phyloP scores from a whole-genome alignment of 2,797 vertebrate genomes.

The Otus scops region DNA sequence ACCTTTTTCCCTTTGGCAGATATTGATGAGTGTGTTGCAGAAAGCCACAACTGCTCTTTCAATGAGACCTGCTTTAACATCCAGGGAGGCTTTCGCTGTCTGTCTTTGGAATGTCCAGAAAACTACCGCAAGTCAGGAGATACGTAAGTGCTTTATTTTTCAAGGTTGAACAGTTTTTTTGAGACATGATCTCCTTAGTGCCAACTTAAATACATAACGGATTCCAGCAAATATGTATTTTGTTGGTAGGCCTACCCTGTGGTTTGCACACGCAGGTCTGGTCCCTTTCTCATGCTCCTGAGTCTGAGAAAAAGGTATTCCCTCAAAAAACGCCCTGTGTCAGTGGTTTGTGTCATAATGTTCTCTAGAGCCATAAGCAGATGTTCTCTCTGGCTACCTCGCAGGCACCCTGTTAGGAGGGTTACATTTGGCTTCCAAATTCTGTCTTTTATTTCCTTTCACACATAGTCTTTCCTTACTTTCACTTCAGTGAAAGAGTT shows the following conservation, averaged over 20 bases:
- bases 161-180: neutral
- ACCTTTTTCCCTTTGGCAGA: constrained; percentile 73
- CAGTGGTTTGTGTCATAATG: neutral
- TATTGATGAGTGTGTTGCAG: constrained; percentile 90
- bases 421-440: neutral
- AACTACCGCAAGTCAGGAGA: constrained; percentile 90
- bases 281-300: neutral
- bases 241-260: neutral
- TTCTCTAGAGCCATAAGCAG: neutral
- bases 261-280: neutral
- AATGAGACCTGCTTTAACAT: constrained; percentile 95
- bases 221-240: neutral
- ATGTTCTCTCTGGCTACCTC: neutral
- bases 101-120: constrained; percentile 87
- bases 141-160: constrained; percentile 84
- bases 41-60: constrained; percentile 87
- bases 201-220: fast-evolving
- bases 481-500: neutral
- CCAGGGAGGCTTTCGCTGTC: constrained; percentile 90
- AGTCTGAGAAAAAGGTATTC: neutral
- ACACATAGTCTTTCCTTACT: neutral
- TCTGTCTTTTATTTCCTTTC: neutral
- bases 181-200: neutral
- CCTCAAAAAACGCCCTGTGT: neutral
- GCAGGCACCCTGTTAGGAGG: neutral